Base-by-base conservation (phyloP, 2,113 vertebrate species). In the Lamprologus speciosus region DNA sequence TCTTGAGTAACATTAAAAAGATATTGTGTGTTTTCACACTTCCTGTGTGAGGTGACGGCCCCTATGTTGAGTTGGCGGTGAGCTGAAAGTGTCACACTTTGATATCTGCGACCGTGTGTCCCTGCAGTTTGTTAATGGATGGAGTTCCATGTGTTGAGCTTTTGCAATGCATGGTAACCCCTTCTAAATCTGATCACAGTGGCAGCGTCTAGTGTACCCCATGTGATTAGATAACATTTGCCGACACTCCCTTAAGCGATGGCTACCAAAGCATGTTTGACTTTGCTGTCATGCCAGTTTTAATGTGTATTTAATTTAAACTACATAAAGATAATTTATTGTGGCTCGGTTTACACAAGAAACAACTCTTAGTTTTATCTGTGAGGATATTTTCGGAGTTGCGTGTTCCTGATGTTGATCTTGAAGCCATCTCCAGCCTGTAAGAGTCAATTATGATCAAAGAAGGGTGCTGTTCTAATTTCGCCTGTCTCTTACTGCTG, bases 151-250 rank as follows among this genome's bases (percentile, higher is more conserved):
- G 88, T 87, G 87, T 93, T 93, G 37, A 85, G 85, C 82, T 89
- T 83, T 23, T 53, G 90, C 65, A 87, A 88, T 60, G 89, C 94
- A 91, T 92, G 93, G 88, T 92, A 63, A 45, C 81, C 47, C 80
- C 40, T 58, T 92, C 65, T 81, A 80, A 60, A 86, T 92, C 85
- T 82, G 88, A 92, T 91, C 86, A 88, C 81, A 19, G 2, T 50
- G 80, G 8, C 58, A 65, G 53, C 73, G 21, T 81, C 4, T 3
- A 50, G 7, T 28, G 40, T 42, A 35, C 31, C 54, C 73, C 58
- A 47, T 83, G 82, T 89, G 88, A 89, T 92, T n/a, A 60, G 86
- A 87, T 87, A 5, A 19, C 40, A 5, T 82, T 60, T 19, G 31
- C 26, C 1, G 13, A 88, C 11, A 33, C 9, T 81, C n/a, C 47